A percentile compares a stretch with the other conserved stretches of the same genome.
Conservation (phyloP, 2,797 vertebrate species). For the Siniperca obscura region DNA sequence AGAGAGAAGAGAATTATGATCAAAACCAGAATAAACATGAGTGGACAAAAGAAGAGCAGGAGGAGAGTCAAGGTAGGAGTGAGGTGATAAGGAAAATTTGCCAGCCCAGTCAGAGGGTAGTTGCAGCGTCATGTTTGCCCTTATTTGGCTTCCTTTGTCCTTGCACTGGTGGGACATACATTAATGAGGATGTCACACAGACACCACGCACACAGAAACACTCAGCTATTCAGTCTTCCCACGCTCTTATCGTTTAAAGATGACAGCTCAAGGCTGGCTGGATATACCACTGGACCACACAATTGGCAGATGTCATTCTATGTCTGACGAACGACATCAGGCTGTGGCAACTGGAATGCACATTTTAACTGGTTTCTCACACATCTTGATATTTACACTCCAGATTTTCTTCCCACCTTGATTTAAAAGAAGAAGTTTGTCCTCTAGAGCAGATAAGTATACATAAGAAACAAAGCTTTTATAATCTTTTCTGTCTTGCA, state of each 20-base stretch:
- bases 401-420: slow-evolving; percentile 14
- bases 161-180: slow-evolving; percentile 62
- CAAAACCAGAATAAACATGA: slow-evolving; percentile 63
- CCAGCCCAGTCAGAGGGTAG: slow-evolving; percentile 32
- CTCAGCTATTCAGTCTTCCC: slow-evolving; percentile 55
- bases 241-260: slow-evolving; percentile 62
- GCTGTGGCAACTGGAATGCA: not conserved
- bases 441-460: not conserved
- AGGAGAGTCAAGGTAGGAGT: slow-evolving; percentile 25
- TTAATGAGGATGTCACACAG: slow-evolving; percentile 60
- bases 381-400: slow-evolving; percentile 4
- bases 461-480: slow-evolving; percentile 16
- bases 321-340: too few species aligned
- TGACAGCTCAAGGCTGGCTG: slow-evolving; percentile 70
- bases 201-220: slow-evolving; percentile 44
- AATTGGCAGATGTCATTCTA: slow-evolving; percentile 64
- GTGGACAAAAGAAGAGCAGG: slow-evolving; percentile 29
- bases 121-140: slow-evolving; percentile 70
- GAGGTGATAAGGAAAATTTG: slow-evolving; percentile 48
- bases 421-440: slow-evolving; percentile 25
- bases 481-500: slow-evolving; percentile 19
- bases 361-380: not conserved
- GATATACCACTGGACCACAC: slow-evolving; percentile 66
- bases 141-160: slow-evolving; percentile 66
- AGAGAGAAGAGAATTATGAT: slow-evolving; percentile 13